Evolutionary conservation across 2,797 vertebrate species (phyloP), one percentile per base, ranked within the genome.

Genomic region (Erithacus rubecula): DNA sequence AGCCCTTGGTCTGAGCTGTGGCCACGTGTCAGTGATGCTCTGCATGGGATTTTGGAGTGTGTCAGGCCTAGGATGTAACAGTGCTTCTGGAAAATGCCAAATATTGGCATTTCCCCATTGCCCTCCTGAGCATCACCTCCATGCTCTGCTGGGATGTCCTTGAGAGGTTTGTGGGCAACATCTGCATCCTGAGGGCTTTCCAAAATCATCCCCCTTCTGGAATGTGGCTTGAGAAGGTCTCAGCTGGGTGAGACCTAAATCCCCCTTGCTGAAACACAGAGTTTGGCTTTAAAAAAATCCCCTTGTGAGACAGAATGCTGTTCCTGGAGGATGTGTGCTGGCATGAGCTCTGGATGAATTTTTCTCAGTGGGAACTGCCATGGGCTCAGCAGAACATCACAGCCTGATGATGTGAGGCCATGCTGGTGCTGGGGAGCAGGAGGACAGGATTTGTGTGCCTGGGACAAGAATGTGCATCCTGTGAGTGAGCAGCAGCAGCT

Each of bases 401-500:
- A 44, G 49, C n/a, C 44, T 39, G 59, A 1, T 20, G 44, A 22
- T 26, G 46, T 0, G 2, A 36, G 83, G n/a, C 55, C 13, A 4
- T 8, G 29, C 11, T 0, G 0, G 36, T 44, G 84, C 63, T 0
- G 5, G 23, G 49, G 43, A 74, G 78, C 7, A 26, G 58, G 18
- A 37, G 84, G 77, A 24, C 44, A 32, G 95, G 87, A 83, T 93
- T 41, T 83, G 67, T 76, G 91, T 16, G 41, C 53, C 43, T 49
- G 52, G 29, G 70, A 55, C 82, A 52, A 11, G 93, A 93, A 81
- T 63, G 72, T 80, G 67, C 0, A 12, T 76, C 70, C 60, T 58
- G 62, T 78, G 92, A 88, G 65, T 39, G 94, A 95, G 93, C 39
- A 27, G 90, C 62, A 44, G 87, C 96, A 96, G 96, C 96, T 97